phyloP scores from a whole-genome alignment of 2,888 invertebrate genomes.

The Microdon myrmicae region DNA sequence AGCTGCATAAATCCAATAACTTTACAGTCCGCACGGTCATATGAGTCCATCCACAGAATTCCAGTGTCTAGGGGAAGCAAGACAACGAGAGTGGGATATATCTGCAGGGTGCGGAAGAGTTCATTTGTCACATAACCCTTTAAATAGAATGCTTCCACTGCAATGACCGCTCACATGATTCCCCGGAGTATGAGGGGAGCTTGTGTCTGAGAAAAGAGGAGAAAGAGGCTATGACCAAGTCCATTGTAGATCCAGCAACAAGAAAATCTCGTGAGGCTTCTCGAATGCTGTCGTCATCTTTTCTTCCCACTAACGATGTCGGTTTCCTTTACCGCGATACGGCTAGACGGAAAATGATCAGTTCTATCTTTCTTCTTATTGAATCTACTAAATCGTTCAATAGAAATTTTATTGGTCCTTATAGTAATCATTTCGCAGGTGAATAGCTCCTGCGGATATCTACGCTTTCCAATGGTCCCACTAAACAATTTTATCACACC shows the following conservation, averaged over 20 bases:
- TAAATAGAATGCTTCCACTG: constrained; percentile 36
- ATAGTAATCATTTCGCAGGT: constrained; percentile 38
- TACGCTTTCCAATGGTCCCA: constrained; percentile 28
- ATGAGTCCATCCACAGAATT: too few species aligned
- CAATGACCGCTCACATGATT: too few species aligned
- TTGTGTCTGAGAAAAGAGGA: constrained; percentile 6
- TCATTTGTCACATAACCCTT: constrained; percentile 38
- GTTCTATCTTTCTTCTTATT: constrained; percentile 35
- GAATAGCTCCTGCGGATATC: constrained; percentile 45
- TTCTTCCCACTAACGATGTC: constrained; percentile 36
- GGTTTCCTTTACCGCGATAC: not conserved
- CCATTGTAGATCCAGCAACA: too few species aligned
- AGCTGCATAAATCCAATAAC: constrained; percentile 49
- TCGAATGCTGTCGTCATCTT: constrained; percentile 42
- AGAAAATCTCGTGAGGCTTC: constrained; percentile 15
- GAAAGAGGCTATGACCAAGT: too few species aligned
- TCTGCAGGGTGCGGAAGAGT: constrained; percentile 10
- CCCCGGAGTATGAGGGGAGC: constrained; percentile 10
- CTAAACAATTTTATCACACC: constrained; percentile 35
- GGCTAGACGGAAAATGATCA: constrained; percentile 4
- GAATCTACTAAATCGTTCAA: constrained; percentile 33
- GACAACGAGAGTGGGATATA: not conserved
- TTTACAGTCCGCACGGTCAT: constrained; percentile 32
- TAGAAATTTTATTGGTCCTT: constrained; percentile 47
- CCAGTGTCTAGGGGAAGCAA: not conserved